Percentiles rank a stretch among this genome's conserved stretches.
phyloP scores from a whole-genome alignment of 1,140 invertebrate species.

The Dreissena polymorpha region DNA sequence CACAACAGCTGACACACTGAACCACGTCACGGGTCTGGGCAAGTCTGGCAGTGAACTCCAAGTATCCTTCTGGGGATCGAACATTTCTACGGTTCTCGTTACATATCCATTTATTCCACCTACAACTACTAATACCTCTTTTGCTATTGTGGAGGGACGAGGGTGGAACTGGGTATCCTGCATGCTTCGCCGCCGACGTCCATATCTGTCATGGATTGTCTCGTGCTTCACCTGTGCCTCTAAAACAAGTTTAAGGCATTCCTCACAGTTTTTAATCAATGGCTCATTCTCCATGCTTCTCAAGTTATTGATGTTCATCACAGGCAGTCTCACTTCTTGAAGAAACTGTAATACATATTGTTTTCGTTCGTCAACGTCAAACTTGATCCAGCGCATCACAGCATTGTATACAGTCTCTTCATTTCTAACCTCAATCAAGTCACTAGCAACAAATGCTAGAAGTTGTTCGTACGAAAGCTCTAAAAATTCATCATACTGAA shows the following conservation, averaged over 20 bases:
- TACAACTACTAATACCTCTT: constrained; percentile 76
- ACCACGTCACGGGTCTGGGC: constrained; percentile 71
- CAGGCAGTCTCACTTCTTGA: constrained; percentile 74
- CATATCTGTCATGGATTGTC: constrained; percentile 69
- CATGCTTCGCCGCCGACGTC: constrained; percentile 73
- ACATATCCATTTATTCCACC: constrained; percentile 71
- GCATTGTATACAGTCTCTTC: constrained; percentile 80
- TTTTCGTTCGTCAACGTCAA: constrained; percentile 75
- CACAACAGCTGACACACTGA: constrained; percentile 69
- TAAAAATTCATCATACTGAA: constrained; percentile 78
- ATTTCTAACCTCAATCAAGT: constrained; percentile 77
- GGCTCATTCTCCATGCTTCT: constrained; percentile 69
- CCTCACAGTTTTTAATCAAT: constrained; percentile 69
- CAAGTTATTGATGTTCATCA: constrained; percentile 70
- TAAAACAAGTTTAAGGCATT: constrained; percentile 71
- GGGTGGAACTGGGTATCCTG: constrained; percentile 71
- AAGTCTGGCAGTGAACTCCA: constrained; percentile 74
- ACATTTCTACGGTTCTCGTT: constrained; percentile 74
- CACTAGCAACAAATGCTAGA: constrained; percentile 74
- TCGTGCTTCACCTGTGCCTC: constrained; percentile 74
- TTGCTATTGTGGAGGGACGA: constrained; percentile 78
- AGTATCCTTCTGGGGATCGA: constrained; percentile 74
- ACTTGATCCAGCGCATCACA: constrained; percentile 78
- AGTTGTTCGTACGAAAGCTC: constrained; percentile 76
- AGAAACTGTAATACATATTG: constrained; percentile 72